These are phyloP conservation scores for Tanypteryx hageni DNA, from an alignment of 2,888 invertebrate species.

Conservation along the genomic window DNA sequence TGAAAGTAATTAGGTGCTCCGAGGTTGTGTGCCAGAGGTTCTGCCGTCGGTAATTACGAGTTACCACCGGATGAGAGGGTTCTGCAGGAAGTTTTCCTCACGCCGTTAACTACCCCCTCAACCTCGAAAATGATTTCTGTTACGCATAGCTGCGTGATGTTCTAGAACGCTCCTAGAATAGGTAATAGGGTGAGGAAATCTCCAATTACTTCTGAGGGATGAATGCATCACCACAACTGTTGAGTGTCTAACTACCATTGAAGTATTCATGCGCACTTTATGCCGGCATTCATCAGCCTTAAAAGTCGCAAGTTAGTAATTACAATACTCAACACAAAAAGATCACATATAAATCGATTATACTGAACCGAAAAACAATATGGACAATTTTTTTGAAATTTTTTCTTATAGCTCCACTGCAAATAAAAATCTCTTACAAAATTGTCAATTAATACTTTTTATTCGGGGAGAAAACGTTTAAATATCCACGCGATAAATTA, in stretches of 20 bases:
- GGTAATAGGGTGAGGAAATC: background rate
- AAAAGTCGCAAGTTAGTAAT: too few relatives aligned
- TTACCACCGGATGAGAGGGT: background rate
- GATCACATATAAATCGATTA: too few relatives aligned
- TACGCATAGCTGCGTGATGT: background rate
- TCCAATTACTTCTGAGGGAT: background rate
- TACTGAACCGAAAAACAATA: too few relatives aligned
- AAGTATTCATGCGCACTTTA: too few relatives aligned
- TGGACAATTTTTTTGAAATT: too few relatives aligned
- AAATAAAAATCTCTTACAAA: too few relatives aligned
- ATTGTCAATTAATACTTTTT: too few relatives aligned
- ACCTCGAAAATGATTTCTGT: background rate
- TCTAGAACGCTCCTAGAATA: background rate
- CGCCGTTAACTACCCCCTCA: background rate
- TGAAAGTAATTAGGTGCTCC: background rate
- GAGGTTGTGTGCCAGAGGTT: background rate
- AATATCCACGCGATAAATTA: too few relatives aligned
- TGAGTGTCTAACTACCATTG: background rate
- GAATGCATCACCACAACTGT: background rate
- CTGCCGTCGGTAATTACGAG: background rate
- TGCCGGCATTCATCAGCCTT: too few relatives aligned
- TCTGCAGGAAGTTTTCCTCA: constrained; percentile 12
- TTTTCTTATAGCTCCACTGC: too few relatives aligned
- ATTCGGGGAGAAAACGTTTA: too few relatives aligned
- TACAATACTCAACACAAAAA: too few relatives aligned